These are phyloP conservation scores for Poeciliopsis retropinna DNA, from an alignment of 2,113 vertebrate genomes.

Conservation along the genomic window DNA sequence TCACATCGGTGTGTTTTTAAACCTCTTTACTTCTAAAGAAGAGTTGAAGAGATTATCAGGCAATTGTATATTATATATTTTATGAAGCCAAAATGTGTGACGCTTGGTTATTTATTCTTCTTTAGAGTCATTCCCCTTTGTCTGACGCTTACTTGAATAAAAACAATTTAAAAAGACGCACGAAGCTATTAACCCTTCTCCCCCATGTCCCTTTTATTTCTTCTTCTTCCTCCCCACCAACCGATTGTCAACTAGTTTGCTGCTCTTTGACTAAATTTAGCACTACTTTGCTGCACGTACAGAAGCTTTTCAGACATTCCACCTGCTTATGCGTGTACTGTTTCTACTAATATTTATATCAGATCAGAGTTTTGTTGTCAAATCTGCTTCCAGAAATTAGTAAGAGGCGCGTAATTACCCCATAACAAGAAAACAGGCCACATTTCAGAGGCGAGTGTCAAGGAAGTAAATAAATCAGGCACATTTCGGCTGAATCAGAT, in stretches of 20 bases:
- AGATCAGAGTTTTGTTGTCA: not conserved
- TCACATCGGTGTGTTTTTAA: not conserved
- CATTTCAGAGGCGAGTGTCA: constrained; percentile 31
- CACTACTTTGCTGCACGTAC: not conserved
- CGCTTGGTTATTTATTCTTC: too few species aligned
- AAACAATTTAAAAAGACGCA: not conserved
- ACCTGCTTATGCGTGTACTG: not conserved
- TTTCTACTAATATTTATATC: not conserved
- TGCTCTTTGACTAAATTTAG: not conserved
- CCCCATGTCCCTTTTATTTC: not conserved
- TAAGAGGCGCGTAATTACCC: not conserved
- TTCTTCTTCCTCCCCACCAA: constrained; percentile 9
- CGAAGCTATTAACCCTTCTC: not conserved
- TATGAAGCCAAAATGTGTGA: not conserved
- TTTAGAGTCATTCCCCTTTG: too few species aligned
- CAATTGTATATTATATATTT: not conserved
- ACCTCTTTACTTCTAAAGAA: not conserved
- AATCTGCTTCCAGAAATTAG: not conserved
- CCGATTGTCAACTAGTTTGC: not conserved
- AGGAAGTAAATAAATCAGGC: constrained; percentile 66
- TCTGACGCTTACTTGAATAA: not conserved
- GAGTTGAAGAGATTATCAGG: not conserved
- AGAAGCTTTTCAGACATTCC: not conserved
- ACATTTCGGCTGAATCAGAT: constrained; percentile 19
- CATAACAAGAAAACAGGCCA: constrained; percentile 5